Evolutionary conservation across 2,797 vertebrate species (phyloP).

Genomic region (Nothura maculosa): DNA sequence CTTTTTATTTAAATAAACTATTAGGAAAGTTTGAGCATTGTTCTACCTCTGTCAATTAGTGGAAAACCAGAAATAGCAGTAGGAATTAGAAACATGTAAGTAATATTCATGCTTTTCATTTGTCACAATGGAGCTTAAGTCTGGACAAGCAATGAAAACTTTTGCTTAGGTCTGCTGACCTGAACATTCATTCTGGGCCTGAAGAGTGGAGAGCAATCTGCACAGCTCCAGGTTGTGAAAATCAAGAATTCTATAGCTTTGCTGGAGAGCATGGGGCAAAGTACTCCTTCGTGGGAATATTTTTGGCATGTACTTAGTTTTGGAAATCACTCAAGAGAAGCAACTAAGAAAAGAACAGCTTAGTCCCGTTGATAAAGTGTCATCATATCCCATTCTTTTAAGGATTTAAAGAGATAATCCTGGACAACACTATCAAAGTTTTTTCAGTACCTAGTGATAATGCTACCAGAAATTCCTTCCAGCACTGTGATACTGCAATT

Average conservation of each 20-base stretch:
- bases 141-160: neutral
- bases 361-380: neutral
- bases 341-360: neutral
- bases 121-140: neutral
- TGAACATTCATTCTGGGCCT: neutral
- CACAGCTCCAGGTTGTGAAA: neutral
- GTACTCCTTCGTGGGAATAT: neutral
- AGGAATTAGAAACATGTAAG: neutral
- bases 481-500: neutral
- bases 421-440: neutral
- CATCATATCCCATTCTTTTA: slow-evolving; percentile 19
- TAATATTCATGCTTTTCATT: neutral
- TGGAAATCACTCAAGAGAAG: neutral
- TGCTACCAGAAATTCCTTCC: neutral
- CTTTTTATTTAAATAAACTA: neutral
- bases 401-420: slow-evolving; percentile 28
- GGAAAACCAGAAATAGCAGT: neutral
- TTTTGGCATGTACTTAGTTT: neutral
- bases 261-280: neutral
- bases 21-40: neutral
- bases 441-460: neutral
- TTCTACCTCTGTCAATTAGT: neutral
- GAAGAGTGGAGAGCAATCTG: neutral
- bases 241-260: neutral
- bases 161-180: neutral